Conservation (phyloP, 2,113 vertebrate species). For the Rhombomys opimus region DNA sequence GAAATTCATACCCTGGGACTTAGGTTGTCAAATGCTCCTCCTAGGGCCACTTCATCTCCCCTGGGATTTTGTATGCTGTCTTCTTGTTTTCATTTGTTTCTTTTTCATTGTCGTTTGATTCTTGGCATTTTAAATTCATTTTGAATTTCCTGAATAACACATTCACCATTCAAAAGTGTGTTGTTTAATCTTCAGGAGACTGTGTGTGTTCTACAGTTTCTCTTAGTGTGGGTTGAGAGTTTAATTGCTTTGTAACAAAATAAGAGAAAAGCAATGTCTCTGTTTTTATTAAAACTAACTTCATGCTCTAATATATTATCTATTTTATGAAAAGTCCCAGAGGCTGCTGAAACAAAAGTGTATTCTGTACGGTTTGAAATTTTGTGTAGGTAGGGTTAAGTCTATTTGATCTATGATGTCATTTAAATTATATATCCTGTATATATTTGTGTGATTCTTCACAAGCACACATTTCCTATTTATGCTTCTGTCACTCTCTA, state of each 20-base stretch:
- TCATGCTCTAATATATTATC: not conserved
- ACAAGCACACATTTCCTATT: not conserved
- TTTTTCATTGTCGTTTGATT: not conserved
- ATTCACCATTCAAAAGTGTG: not conserved
- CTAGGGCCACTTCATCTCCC: no score
- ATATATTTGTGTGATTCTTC: not conserved
- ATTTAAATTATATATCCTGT: not conserved
- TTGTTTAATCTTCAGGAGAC: not conserved
- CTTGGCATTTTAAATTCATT: not conserved
- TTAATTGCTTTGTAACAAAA: not conserved
- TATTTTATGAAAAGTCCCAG: not conserved
- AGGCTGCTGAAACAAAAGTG: not conserved
- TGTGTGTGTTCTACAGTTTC: not conserved
- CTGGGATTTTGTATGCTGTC: not conserved
- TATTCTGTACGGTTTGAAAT: not conserved
- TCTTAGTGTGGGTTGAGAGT: not conserved
- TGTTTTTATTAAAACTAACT: not conserved
- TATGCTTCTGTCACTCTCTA: not conserved
- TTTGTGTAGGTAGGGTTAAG: not conserved
- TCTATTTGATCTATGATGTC: not conserved
- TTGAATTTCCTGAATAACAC: not conserved
- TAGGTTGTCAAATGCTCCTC: not conserved
- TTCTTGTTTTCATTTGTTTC: not conserved
- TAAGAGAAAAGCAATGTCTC: no score
- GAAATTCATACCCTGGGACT: no score